These are phyloP conservation scores for Cantharis flavilabris DNA, from an alignment of 2,888 invertebrate species.

Conservation along the genomic window DNA sequence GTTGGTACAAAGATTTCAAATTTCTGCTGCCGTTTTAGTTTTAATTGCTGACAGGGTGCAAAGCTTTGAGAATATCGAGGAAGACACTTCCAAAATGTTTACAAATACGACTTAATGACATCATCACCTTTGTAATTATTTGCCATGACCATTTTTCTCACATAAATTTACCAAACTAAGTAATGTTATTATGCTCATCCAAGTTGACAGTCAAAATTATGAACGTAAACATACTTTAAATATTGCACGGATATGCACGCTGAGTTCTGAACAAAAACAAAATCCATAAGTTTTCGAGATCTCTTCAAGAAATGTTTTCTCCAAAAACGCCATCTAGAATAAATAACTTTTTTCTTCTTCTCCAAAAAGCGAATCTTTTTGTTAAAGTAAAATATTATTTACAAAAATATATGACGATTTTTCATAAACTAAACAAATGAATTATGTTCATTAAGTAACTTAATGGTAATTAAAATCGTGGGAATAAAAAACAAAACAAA, in stretches of 20 bases:
- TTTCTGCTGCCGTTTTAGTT: not conserved
- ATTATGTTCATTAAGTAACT: not conserved
- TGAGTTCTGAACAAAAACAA: not conserved
- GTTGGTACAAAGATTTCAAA: not conserved
- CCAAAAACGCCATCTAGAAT: no score
- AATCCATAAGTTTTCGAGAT: not conserved
- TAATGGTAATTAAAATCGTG: not conserved
- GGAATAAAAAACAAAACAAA: not conserved
- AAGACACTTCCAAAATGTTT: not conserved
- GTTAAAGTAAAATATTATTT: not conserved
- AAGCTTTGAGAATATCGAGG: not conserved
- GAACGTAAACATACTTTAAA: no score
- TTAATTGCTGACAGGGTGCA: not conserved
- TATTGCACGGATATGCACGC: no score
- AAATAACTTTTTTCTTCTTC: not conserved
- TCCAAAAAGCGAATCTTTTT: not conserved
- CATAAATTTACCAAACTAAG: not conserved
- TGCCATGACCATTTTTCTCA: not conserved
- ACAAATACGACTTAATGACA: not conserved
- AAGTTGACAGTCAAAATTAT: not conserved
- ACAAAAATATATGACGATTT: not conserved
- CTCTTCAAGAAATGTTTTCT: not conserved
- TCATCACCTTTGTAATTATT: not conserved
- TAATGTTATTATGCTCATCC: not conserved
- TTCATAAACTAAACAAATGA: not conserved